Base-by-base conservation (phyloP, 1,140 invertebrate species). In the Eupeodes corollae region DNA sequence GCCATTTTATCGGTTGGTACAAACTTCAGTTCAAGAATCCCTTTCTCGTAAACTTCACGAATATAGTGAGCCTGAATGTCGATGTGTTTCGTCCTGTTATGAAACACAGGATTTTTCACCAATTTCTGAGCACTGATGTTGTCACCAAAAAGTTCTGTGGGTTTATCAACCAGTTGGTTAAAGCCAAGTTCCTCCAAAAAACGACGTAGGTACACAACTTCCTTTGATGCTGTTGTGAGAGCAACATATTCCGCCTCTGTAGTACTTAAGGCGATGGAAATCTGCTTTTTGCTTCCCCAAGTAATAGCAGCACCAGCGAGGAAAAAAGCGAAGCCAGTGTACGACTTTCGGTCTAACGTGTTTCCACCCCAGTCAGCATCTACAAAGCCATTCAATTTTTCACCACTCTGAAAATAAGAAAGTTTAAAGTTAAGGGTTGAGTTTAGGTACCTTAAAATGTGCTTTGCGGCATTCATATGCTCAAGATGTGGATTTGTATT, bases 11-110 rank as follows among this genome's bases (percentile, higher is more conserved):
- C 35, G 8, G 45, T 51, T 26, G 33, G 26, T 26, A 39, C 19
- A 47, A 47, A 51, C 12, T 41, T 21, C 12, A 51, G 19, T 12
- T 34, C 13, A 14, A 51, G 26, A 30, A 39, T 33, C 10, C 37
- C 21, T 18, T 14, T 33, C 15, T 47, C 43, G 19, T 42, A 26
- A 12, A 48, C 11, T 35, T 49, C 48, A 18, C 61, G 21, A 5
- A 64, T 54, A 44, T 61, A 68, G 55, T 70, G 62, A 46, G 66
- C 54, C 9, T 53, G 49, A 8, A 69, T 55, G 47, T 70, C 63
- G 18, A 73, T 71, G 44, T 71, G 70, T 44, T 73, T 72, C 0
- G 61, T 63, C 30, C 62, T 51, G 21, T 50, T 43, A 42, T 68
- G 58, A 37, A 52, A 58, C 18, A 68, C 57, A 9, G 59, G 60